Base-by-base conservation (phyloP, 2,113 vertebrate species). In the Microcebus griseorufus region DNA sequence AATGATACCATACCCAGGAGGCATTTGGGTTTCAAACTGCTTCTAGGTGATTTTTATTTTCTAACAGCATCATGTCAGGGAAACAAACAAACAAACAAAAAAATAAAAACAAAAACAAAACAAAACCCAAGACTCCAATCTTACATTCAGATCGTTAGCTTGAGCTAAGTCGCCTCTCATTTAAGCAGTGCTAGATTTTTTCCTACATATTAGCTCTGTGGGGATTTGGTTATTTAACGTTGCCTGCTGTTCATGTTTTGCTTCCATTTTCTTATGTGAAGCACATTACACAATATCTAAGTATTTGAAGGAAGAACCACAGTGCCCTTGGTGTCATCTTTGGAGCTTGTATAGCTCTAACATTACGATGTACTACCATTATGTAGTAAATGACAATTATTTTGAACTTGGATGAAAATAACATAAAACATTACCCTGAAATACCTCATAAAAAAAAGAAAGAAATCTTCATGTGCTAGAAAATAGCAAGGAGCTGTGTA, bases 381-480 rank as follows among this genome's bases (percentile, higher is more conserved):
- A 79, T 12, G 39, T 18, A 92, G 70, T 67, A 93, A 95, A 93
- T 29, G 88, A 65, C 60, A 94, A 79, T 79, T 79, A 94, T 58
- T 93, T 91, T 92, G 90, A 96, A 95, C n/a, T 62, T 76, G 69
- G 29, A 51, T 96, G 64, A 93, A 92, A 97, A 89, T 87, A 92
- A 58, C 55, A 86, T 79, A 86, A 89, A 91, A 55, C 18, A 58
- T 27, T 75, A 82, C 18, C 34, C 62, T 39, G 34, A 79, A 90
- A 80, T 69, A 58, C 17, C 75, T 95, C 86, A 53, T 29, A 69
- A 58, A 82, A 82, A 82, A 58, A 70, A 16, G 18, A 29, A 87
- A 45, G 29, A 32, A 45, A 78, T 51, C 18, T 53, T 60, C n/a
- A 27, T n/a, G 51, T 37, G 11, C 27, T 94, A 42, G 72, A 53